Evolutionary conservation across 35 echinoderm and acorn worm species (phyloP).

Genomic region (Ptychodera flava): DNA sequence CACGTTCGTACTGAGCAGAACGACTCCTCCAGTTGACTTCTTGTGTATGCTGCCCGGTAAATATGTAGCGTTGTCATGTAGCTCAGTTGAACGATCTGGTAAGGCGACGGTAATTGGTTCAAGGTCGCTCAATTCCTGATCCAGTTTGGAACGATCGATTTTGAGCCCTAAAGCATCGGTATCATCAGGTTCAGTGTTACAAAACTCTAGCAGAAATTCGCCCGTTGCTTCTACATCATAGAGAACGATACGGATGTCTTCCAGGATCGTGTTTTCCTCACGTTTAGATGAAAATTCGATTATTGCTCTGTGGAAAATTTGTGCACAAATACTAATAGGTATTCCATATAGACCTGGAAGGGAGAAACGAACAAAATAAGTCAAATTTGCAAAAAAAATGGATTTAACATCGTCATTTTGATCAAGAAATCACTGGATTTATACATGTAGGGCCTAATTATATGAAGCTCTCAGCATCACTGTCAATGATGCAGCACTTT

Average conservation of each 20-base stretch:
- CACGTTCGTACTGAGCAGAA: not conserved
- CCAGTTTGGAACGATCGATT: not conserved
- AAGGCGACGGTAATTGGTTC: not conserved
- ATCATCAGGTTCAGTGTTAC: not conserved
- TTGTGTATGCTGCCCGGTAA: too few relatives aligned
- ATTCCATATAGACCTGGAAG: not conserved
- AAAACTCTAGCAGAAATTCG: not conserved
- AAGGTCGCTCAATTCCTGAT: not conserved
- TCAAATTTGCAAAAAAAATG: too few relatives aligned
- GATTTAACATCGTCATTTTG: too few relatives aligned
- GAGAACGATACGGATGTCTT: not conserved
- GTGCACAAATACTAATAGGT: not conserved
- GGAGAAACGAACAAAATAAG: too few relatives aligned
- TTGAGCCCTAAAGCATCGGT: not conserved
- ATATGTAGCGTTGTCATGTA: too few relatives aligned
- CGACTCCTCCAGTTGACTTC: too few relatives aligned
- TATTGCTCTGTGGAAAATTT: not conserved
- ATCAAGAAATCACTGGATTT: too few relatives aligned
- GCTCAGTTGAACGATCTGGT: too few relatives aligned
- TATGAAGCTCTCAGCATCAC: too few relatives aligned
- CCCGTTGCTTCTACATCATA: not conserved
- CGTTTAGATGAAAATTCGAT: not conserved
- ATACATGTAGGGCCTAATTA: too few relatives aligned
- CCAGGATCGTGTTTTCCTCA: not conserved
- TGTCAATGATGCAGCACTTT: too few relatives aligned